phyloP scores from a whole-genome alignment of 2,797 vertebrate species.

The Leuciscus waleckii region DNA sequence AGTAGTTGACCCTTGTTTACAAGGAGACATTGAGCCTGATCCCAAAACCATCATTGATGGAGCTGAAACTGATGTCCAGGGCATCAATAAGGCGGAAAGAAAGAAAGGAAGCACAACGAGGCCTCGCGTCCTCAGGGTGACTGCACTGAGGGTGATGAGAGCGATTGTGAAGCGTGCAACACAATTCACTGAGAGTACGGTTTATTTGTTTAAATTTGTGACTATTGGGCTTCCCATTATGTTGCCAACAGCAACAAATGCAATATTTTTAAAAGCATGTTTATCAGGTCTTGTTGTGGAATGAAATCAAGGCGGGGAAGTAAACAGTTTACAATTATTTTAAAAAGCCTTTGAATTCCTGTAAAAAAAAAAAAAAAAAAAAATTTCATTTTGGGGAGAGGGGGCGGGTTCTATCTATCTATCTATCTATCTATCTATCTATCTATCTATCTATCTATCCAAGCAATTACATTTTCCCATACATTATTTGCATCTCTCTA shows the following conservation, averaged over 20 bases:
- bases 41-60: conserved; percentile 5
- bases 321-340: no score
- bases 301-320: not conserved
- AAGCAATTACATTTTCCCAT: not conserved
- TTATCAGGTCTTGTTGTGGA: not conserved
- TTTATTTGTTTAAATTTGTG: conserved; percentile 13
- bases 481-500: not conserved
- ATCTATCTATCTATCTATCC: no score
- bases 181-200: conserved; percentile 8
- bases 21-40: conserved; percentile 12
- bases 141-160: conserved; percentile 27
- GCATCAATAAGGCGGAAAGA: conserved; percentile 20
- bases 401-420: no score
- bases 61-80: conserved; percentile 3
- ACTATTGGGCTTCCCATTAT: not conserved
- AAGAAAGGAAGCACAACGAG: conserved; percentile 9
- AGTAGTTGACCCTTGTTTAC: conserved; percentile 26
- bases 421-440: no score
- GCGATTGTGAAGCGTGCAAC: conserved; percentile 29
- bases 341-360: not conserved
- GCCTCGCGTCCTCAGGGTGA: conserved; percentile 8
- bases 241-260: not conserved
- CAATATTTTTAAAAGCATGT: not conserved
- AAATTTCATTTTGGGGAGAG: no score
- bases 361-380: no score